Evolutionary conservation across 2,797 vertebrate genomes (phyloP), one percentile per base, ranked within the genome.

Genomic region (Triplophysa yarkandensis): DNA sequence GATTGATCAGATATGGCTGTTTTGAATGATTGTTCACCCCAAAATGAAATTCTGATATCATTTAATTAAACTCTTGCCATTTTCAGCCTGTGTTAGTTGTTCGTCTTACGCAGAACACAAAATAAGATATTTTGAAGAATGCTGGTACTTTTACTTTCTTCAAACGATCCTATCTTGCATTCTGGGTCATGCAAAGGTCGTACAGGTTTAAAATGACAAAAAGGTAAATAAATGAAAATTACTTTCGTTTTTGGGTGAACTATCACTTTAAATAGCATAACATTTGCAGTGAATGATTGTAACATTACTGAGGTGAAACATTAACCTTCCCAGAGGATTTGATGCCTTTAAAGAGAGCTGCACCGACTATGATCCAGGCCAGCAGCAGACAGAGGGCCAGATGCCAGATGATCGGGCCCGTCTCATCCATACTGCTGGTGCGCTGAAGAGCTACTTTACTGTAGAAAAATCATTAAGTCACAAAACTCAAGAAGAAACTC

Each of bases 271-370:
- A 4, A 14, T 16, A 25, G 4, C 21, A n/a, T 64, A 62, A 43
- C 17, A 85, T 17, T 11, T 17, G 30, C 25, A 25, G 21, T 54
- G 3, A 25, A 54, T 54, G 4, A 27, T 14, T 30, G 14, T 28
- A 30, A 39, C 48, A 6, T 39, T 46, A 46, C 65, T 55, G 17
- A 32, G 25, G 6, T 27, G 23, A 69, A 68, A 46, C 17, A 85
- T 89, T 83, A 87, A 98, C 97, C 92, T 99, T 99, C 69, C 96
- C 98, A 17, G 97, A 97, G 55, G 96, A 98, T 82, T 98, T 98
- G 84, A 99, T 97, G 77, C 97, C 96, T 92, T 90, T 98, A 78
- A 92, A 94, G 36, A 99, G 85, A 0, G 90, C 91, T 9, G 89
- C 93, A 52, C 82, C 91, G 13, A 95, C 91, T 13, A 99, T 78